Evolutionary conservation across 1,140 invertebrate species (phyloP), one percentile per base, ranked within the genome.

Genomic region (Andrena cerasifolii): DNA sequence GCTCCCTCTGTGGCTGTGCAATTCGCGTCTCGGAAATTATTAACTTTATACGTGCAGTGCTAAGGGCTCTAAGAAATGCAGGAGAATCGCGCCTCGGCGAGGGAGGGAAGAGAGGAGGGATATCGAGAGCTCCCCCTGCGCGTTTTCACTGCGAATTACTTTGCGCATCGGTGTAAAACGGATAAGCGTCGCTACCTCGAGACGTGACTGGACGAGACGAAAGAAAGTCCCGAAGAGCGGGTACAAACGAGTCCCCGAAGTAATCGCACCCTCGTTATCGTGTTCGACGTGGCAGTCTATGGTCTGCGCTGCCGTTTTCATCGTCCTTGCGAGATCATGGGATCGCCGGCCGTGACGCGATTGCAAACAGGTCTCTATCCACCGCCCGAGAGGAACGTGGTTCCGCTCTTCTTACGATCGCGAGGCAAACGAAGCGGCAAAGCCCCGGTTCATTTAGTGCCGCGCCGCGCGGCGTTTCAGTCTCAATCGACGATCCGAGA

Each of bases 281-380:
- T 75, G 68, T 58, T 73, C 28, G n/a, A 16, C 40, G 58, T 18
- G 47, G 56, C 53, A 68, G 49, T 24, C 43, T 14, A 14, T 36
- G 14, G 26, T 73, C 2, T 49, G 58, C 71, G 40, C 49, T 43
- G 21, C 56, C 58, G 68, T 73, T 18, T 43, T 58, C 24, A 26
- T 66, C 31, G 61, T 58, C 36, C 40, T 3, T 36, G 12, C n/a
- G 14, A 36, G 47, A n/a, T 74, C 56, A 62, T 62, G 53, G 43
- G 61, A 77, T 62, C 24, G 62, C 68, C 78, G 54, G 62, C 68
- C 78, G 54, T 76, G 31, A 54, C 47, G 40, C 56, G 73, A 76
- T 65, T 65, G 67, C 61, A 62, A 63, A 75, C 72, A 58, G 51
- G 45, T 61, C 58, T 18, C 58, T 18, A 24, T 43, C 33, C 33